These are phyloP conservation scores for Urophycis tenuis DNA, from an alignment of 2,797 vertebrate species.

Conservation along the genomic window DNA sequence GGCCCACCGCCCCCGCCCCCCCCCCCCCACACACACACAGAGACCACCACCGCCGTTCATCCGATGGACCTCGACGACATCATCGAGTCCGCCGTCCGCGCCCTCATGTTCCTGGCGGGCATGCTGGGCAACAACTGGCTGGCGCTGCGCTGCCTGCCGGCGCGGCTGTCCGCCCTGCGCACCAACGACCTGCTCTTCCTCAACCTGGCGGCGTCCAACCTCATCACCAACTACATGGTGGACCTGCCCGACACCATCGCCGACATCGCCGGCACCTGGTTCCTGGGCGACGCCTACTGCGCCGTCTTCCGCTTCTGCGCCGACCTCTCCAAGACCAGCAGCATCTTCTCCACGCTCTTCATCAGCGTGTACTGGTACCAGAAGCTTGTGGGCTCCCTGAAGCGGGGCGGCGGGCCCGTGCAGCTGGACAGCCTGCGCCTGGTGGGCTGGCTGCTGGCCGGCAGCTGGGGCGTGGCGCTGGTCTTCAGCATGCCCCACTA, in stretches of 20 bases:
- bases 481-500: conserved; percentile 63
- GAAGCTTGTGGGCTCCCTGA: conserved; percentile 72
- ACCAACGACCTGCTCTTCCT: conserved; percentile 71
- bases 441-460: conserved; percentile 50
- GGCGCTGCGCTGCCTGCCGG: conserved; percentile 59
- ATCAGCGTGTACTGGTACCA: conserved; percentile 74
- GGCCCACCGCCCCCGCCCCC: no score
- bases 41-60: not conserved
- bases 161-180: conserved; percentile 46
- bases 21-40: not conserved
- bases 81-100: conserved; percentile 57
- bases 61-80: conserved; percentile 47
- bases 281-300: conserved; percentile 63
- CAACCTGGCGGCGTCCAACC: conserved; percentile 73
- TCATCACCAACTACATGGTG: conserved; percentile 74
- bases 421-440: conserved; percentile 61
- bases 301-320: conserved; percentile 60
- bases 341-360: conserved; percentile 72
- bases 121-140: conserved; percentile 73
- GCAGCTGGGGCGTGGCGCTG: conserved; percentile 62
- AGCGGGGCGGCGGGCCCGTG: conserved; percentile 59
- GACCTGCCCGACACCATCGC: conserved; percentile 67
- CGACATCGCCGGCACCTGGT: conserved; percentile 59
- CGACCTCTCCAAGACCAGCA: conserved; percentile 72
- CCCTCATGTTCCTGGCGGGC: conserved; percentile 62